phyloP scores from a whole-genome alignment of 2,888 invertebrate genomes.

The Keiferia lycopersicella region DNA sequence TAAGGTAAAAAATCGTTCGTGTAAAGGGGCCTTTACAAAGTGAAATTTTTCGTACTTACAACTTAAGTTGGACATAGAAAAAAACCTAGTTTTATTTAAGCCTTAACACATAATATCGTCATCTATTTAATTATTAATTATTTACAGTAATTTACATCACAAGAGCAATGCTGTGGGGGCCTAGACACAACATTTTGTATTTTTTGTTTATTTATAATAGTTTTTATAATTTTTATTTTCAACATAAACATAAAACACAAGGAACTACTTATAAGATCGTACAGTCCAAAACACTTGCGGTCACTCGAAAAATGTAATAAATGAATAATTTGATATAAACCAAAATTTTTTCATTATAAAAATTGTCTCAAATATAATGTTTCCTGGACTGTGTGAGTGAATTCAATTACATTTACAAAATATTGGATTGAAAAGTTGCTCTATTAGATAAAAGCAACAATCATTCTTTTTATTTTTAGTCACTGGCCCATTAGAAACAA shows the following conservation, averaged over 20 bases:
- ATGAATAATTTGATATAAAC: neutral
- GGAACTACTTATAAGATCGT: conserved; percentile 56
- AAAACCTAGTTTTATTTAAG: conserved; percentile 55
- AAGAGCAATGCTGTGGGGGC: conserved; percentile 62
- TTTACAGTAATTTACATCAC: conserved; percentile 81
- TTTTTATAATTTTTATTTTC: conserved; percentile 32
- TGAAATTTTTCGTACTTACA: conserved; percentile 66
- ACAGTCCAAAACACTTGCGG: conserved; percentile 24
- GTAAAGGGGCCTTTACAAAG: conserved; percentile 34
- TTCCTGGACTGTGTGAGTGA: too few species aligned
- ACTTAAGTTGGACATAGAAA: conserved; percentile 54
- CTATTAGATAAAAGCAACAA: too few species aligned
- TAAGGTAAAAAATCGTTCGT: neutral
- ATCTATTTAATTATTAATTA: conserved; percentile 57
- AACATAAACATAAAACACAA: conserved; percentile 44
- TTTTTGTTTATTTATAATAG: conserved; percentile 29
- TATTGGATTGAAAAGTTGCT: too few species aligned
- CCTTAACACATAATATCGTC: conserved; percentile 52
- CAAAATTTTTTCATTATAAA: neutral
- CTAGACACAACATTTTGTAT: conserved; percentile 41
- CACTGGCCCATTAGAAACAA: too few species aligned
- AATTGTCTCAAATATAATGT: neutral
- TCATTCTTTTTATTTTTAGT: neutral
- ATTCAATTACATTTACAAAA: too few species aligned
- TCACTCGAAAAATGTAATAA: neutral